Evolutionary conservation across 2,797 vertebrate genomes (phyloP).

Genomic region (Sebastes kiyomatsui): DNA sequence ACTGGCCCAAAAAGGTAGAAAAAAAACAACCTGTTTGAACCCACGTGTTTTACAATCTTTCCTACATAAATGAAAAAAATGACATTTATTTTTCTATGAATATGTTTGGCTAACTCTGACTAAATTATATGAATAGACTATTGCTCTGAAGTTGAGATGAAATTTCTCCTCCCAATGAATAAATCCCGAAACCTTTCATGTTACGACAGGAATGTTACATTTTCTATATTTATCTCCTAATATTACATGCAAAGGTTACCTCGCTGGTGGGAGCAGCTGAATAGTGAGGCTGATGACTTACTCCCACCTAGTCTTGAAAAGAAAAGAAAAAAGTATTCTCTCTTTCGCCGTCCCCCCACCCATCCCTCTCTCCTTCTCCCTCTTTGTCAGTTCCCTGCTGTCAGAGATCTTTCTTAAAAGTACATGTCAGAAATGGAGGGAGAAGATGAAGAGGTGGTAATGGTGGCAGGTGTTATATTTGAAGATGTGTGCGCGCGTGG

Average conservation of each 20-base stretch:
- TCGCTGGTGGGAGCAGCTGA: neutral
- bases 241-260: slow-evolving; percentile 7
- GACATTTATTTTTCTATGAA: neutral
- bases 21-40: neutral
- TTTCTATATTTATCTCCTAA: neutral
- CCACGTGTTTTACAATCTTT: neutral
- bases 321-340: neutral
- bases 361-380: slow-evolving; percentile 11
- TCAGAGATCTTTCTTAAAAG: slow-evolving; percentile 62
- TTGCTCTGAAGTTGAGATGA: neutral
- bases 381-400: slow-evolving; percentile 51
- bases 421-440: slow-evolving; percentile 63
- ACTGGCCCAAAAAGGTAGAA: too few relatives aligned
- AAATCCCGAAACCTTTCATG: neutral
- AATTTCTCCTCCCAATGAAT: neutral
- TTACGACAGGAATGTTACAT: neutral
- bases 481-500: slow-evolving; percentile 29
- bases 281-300: slow-evolving; percentile 25
- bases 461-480: slow-evolving; percentile 69
- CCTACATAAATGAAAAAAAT: neutral
- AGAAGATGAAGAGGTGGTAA: slow-evolving; percentile 73
- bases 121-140: neutral
- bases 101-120: neutral
- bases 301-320: neutral
- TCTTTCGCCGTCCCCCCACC: neutral